Base-by-base conservation (phyloP, 2,113 vertebrate genomes). In the Aphyosemion australe region DNA sequence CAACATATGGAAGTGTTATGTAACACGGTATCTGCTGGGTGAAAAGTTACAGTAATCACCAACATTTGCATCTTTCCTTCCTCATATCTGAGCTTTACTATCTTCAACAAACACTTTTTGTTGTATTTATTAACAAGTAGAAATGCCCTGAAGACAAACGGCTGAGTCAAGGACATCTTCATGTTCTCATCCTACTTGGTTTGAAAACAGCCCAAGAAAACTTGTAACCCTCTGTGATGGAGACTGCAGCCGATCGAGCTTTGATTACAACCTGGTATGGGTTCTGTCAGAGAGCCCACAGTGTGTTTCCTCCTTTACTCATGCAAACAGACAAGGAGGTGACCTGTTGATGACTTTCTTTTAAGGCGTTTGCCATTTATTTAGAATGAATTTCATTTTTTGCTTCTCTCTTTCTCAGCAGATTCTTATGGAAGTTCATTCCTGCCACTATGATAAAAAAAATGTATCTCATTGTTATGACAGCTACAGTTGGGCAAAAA, bases 1-100 rank as follows among this genome's bases (percentile, higher is more conserved):
- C 32, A 21, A 16, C 88, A 87, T 88, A 80, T 85, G 84, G 83
- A 59, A 0, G 45, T 10, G 73, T 87, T 89, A 79, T 58, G 65
- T 63, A 83, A 85, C 20, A 2, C 15, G 32, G 59, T 47, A 20
- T 60, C 59, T 47, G 41, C 55, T 62, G 51, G 69, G 39, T 37
- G 69, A 61, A 42, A n/a, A 11, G 2, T 61, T 54, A 50, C 51
- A 4, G 14, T 20, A 42, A 49, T 79, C 55, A 39, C 43, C 56
- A 31, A 41, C 49, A 53, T 57, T 12, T 50, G 70, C 31, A 26
- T 43, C 51, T 16, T 20, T 47, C 20, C 32, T 6, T 15, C 48
- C n/a, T 47, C 2, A 1, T 18, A 46, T 61, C 46, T 15, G 2
- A 19, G 48, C 11, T 0, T n/a, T n/a, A n/a, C n/a, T n/a, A 0